These are phyloP conservation scores for Galleria mellonella DNA, from an alignment of 1,140 invertebrate genomes.

Conservation along the genomic window DNA sequence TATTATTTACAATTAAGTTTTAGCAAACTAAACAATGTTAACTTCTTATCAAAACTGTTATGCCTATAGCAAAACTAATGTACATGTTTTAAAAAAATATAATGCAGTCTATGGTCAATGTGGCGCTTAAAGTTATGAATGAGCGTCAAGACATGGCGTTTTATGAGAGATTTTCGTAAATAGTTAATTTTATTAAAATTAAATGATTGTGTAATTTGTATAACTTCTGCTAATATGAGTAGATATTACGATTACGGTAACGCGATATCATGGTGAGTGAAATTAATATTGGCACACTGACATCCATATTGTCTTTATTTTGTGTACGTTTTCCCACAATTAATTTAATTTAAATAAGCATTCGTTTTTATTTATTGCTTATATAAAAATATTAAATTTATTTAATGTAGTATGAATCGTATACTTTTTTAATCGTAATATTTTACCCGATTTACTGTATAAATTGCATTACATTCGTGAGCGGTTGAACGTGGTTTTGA, in stretches of 20 bases:
- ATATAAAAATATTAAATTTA: too few species aligned
- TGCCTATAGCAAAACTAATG: not conserved
- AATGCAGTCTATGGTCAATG: slow-evolving; percentile 61
- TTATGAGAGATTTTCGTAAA: slow-evolving; percentile 55
- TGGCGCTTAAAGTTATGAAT: slow-evolving; percentile 32
- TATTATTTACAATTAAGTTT: too few species aligned
- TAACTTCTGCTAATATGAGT: slow-evolving; percentile 66
- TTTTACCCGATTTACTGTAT: not conserved
- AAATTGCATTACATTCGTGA: slow-evolving; percentile 1
- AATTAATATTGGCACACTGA: slow-evolving; percentile 28
- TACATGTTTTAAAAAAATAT: slow-evolving; percentile 19
- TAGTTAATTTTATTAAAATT: slow-evolving; percentile 41
- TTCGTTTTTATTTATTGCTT: too few species aligned
- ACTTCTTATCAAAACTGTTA: too few species aligned
- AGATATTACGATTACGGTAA: slow-evolving; percentile 74
- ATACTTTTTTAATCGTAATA: not conserved
- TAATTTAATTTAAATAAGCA: not conserved
- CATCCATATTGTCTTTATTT: slow-evolving; percentile 60
- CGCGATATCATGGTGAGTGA: slow-evolving; percentile 72
- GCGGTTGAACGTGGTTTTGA: slow-evolving; percentile 11
- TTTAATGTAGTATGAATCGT: not conserved
- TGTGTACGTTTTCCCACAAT: slow-evolving; percentile 47
- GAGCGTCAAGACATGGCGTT: slow-evolving; percentile 64
- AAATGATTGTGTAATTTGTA: slow-evolving; percentile 46
- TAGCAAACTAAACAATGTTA: too few species aligned